These are phyloP conservation scores for Sterna hirundo DNA, from an alignment of 2,113 vertebrate genomes.

Conservation along the genomic window DNA sequence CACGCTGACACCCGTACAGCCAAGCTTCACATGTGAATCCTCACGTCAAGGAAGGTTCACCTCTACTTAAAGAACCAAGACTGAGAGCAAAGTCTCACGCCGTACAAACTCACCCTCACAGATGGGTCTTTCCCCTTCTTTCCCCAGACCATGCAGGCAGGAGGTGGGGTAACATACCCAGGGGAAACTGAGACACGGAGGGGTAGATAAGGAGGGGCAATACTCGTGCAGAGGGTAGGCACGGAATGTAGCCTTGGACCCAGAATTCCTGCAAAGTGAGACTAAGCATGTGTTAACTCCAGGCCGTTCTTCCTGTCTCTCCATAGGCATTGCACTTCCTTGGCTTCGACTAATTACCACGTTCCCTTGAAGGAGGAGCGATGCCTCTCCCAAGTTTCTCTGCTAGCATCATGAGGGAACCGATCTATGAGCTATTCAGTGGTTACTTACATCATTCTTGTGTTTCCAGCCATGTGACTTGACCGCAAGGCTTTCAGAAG, in stretches of 20 bases:
- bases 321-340: neutral
- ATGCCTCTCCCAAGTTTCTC: neutral
- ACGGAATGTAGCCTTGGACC: neutral
- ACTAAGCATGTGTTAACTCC: neutral
- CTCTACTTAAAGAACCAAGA: neutral
- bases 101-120: neutral
- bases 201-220: neutral
- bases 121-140: neutral
- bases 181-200: neutral
- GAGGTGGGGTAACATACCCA: neutral
- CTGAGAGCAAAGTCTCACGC: neutral
- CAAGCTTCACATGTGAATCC: neutral
- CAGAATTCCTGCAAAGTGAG: neutral
- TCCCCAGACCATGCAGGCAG: neutral
- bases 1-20: neutral
- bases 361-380: neutral
- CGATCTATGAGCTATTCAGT: slow-evolving; percentile 5
- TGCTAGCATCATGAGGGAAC: neutral
- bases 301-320: neutral
- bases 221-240: neutral
- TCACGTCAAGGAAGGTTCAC: neutral
- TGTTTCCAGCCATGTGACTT: neutral
- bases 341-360: neutral
- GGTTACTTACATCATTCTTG: slow-evolving; percentile 43
- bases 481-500: slow-evolving; percentile 52